Percentiles rank a stretch among this genome's conserved stretches.
These are phyloP conservation scores for Pogonus chalceus DNA, from an alignment of 1,140 invertebrate genomes.

Conservation along the genomic window DNA sequence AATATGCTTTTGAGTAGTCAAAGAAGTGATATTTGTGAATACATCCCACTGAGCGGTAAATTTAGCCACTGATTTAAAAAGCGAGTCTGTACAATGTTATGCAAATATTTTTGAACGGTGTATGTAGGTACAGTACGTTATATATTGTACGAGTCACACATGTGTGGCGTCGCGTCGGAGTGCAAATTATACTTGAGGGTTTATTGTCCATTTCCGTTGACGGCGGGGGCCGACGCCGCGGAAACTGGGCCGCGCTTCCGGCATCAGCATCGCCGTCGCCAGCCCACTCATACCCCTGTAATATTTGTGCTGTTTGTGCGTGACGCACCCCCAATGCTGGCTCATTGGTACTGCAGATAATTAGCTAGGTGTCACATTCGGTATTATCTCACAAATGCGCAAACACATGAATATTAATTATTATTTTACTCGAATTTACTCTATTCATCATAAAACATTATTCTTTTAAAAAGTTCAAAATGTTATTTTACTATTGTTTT, in stretches of 20 bases:
- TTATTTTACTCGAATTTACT: no score
- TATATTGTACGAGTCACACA: no score
- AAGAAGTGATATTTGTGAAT: no score
- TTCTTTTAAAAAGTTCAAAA: no score
- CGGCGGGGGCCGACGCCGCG: constrained; percentile 1
- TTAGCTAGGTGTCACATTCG: not conserved
- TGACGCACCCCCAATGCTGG: not conserved
- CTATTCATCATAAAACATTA: no score
- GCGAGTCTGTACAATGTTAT: no score
- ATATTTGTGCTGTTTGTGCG: not conserved
- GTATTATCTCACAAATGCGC: not conserved
- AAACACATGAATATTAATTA: not conserved
- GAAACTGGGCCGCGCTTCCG: not conserved
- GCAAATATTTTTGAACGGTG: no score
- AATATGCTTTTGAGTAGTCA: no score
- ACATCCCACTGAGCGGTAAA: no score
- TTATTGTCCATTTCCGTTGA: constrained; percentile 4
- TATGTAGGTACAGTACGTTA: no score
- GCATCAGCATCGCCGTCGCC: not conserved
- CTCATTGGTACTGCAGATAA: not conserved
- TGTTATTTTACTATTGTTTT: no score
- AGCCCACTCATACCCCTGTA: not conserved
- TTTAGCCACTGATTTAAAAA: no score
- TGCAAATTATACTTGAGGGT: constrained; percentile 7
- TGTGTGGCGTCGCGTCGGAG: not conserved